Conservation (phyloP, 2,113 vertebrate genomes). For the Atrichornis clamosus region DNA sequence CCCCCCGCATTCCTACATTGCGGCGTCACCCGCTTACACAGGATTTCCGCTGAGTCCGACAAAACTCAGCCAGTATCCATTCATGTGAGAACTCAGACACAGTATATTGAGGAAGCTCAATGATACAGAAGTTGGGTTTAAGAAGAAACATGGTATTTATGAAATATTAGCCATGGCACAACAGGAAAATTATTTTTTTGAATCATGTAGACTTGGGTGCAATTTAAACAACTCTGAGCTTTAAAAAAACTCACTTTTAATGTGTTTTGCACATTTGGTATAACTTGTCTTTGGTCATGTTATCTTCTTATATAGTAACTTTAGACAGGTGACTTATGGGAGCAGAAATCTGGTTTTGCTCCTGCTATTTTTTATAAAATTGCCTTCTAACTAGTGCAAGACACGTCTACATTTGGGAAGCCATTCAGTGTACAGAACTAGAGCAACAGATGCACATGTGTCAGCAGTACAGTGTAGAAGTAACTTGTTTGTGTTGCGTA, state of each 20-base stretch:
- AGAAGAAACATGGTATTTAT: conserved; percentile 83
- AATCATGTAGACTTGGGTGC: conserved; percentile 95
- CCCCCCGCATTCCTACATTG: conserved; percentile 92
- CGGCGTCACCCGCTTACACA: conserved; percentile 90
- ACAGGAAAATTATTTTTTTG: conserved; percentile 92
- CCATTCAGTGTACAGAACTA: conserved; percentile 93
- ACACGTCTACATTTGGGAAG: conserved; percentile 97
- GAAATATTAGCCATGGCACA: conserved; percentile 95
- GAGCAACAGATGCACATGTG: conserved; percentile 90
- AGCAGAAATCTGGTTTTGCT: conserved; percentile 85
- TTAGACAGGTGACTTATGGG: conserved; percentile 95
- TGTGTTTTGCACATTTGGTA: conserved; percentile 99
- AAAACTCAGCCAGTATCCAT: conserved; percentile 97
- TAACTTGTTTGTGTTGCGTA: conserved; percentile 88
- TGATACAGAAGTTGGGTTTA: conserved; percentile 51
- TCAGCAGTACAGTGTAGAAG: conserved; percentile 87
- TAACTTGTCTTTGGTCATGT: conserved; percentile 93
- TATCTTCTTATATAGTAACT: conserved; percentile 94
- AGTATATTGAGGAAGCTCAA: conserved; percentile 63
- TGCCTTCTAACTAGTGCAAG: conserved; percentile 99
- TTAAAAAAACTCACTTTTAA: conserved; percentile 94
- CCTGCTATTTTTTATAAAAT: conserved; percentile 99
- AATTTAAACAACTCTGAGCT: conserved; percentile 97
- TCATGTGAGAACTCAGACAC: conserved; percentile 81
- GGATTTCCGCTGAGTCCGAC: conserved; percentile 95